A percentile compares a stretch with the other conserved stretches of the same genome.
Conservation (phyloP, 2,888 invertebrate genomes). For the Zonitis immaculata region DNA sequence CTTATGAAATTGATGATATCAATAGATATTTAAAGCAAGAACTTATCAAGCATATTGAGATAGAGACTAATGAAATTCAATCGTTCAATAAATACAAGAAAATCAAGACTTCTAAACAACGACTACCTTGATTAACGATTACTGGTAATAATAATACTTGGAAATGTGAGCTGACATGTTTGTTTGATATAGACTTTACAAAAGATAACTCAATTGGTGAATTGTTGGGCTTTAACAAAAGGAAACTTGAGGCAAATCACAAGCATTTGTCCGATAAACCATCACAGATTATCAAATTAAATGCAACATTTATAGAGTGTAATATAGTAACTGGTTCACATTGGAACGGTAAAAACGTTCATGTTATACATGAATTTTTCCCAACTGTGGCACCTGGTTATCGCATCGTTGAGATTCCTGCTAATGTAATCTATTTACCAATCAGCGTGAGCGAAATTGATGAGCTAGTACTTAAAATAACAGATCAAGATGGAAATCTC, state of each 20-base stretch:
- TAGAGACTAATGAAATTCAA: too few species aligned
- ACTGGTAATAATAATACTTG: not conserved
- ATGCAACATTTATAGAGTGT: too few species aligned
- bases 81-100: not conserved
- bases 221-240: not conserved
- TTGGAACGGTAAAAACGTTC: not conserved
- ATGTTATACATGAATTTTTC: constrained; percentile 30
- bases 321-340: too few species aligned
- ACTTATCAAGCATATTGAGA: not conserved
- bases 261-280: too few species aligned
- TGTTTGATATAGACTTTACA: not conserved
- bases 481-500: constrained; percentile 34
- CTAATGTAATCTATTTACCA: constrained; percentile 37
- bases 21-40: not conserved
- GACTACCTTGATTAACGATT: not conserved
- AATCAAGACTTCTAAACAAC: not conserved
- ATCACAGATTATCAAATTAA: too few species aligned
- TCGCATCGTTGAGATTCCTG: constrained; percentile 36
- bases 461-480: constrained; percentile 20
- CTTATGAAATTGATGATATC: constrained; percentile 1
- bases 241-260: not conserved
- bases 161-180: not conserved
- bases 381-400: constrained; percentile 33
- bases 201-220: too few species aligned
- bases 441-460: constrained; percentile 27